A percentile compares a stretch with the other conserved stretches of the same genome.
Conservation (phyloP, 2,797 vertebrate genomes). For the Cryptoblepharus egeriae region DNA sequence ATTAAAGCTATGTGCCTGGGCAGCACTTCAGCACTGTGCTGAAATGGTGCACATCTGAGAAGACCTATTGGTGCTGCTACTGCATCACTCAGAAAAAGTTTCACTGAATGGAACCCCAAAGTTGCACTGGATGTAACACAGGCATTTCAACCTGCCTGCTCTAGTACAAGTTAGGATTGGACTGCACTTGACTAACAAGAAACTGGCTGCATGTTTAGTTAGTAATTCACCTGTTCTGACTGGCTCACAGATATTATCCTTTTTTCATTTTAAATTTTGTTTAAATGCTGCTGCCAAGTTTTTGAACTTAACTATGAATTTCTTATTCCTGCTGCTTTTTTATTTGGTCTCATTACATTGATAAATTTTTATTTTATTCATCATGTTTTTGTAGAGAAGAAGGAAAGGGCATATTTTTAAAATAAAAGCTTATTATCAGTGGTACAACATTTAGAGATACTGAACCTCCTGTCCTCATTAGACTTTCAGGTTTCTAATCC, state of each 20-base stretch:
- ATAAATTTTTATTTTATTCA: background rate
- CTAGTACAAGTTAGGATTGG: no score
- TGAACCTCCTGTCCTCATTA: background rate
- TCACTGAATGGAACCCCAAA: no score
- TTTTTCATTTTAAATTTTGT: background rate
- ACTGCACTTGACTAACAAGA: background rate
- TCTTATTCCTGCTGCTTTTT: background rate
- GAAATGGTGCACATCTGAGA: no score
- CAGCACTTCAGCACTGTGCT: no score
- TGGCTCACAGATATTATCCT: background rate
- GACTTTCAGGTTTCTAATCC: background rate
- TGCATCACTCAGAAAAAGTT: no score
- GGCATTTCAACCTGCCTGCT: no score
- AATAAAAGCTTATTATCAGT: background rate
- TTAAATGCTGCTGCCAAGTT: background rate
- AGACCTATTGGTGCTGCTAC: no score
- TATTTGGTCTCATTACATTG: background rate
- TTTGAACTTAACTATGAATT: background rate
- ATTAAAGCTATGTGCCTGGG: no score
- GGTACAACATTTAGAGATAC: background rate
- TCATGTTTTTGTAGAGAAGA: background rate
- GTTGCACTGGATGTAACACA: no score
- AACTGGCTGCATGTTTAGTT: background rate
- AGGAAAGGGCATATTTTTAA: background rate
- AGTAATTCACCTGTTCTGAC: background rate